A percentile compares a stretch with the other conserved stretches of the same genome.
These are phyloP conservation scores for Athalia rosae DNA, from an alignment of 2,888 invertebrate species.

Conservation along the genomic window DNA sequence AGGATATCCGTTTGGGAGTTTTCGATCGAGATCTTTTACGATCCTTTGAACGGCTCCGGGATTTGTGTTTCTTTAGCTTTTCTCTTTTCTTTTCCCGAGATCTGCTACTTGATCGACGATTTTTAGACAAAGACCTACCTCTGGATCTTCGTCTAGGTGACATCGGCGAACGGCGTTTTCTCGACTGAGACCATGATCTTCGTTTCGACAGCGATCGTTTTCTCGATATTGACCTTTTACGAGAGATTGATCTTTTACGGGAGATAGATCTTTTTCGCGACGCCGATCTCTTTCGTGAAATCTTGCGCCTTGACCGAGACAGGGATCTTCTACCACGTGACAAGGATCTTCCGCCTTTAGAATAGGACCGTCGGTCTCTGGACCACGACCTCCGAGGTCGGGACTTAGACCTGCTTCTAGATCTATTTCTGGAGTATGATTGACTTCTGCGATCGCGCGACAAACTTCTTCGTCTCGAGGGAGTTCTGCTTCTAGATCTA, in stretches of 20 bases:
- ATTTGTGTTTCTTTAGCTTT: constrained; percentile 68
- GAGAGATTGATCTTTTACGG: constrained; percentile 46
- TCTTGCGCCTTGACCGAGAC: constrained; percentile 62
- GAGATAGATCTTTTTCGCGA: constrained; percentile 51
- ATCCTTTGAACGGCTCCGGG: constrained; percentile 67
- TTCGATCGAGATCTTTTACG: constrained; percentile 66
- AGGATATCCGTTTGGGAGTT: constrained; percentile 62
- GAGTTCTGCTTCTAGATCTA: constrained; percentile 59
- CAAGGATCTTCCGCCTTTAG: constrained; percentile 60
- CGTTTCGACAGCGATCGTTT: constrained; percentile 47
- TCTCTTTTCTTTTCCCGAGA: constrained; percentile 63
- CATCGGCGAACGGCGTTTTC: constrained; percentile 62
- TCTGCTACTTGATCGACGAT: constrained; percentile 57
- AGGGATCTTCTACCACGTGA: constrained; percentile 62
- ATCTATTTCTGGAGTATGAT: constrained; percentile 64
- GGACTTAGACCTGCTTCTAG: constrained; percentile 67
- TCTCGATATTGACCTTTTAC: constrained; percentile 47
- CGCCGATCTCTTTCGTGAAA: constrained; percentile 57
- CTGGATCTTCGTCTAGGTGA: constrained; percentile 51
- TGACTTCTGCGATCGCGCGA: constrained; percentile 66
- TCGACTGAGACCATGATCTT: constrained; percentile 68
- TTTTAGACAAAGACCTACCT: constrained; percentile 56
- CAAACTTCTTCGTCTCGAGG: constrained; percentile 65
- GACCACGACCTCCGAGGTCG: constrained; percentile 67
- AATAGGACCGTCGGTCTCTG: constrained; percentile 59